Conservation (phyloP, 2,797 vertebrate species). For the Coranthus polyacanthus region DNA sequence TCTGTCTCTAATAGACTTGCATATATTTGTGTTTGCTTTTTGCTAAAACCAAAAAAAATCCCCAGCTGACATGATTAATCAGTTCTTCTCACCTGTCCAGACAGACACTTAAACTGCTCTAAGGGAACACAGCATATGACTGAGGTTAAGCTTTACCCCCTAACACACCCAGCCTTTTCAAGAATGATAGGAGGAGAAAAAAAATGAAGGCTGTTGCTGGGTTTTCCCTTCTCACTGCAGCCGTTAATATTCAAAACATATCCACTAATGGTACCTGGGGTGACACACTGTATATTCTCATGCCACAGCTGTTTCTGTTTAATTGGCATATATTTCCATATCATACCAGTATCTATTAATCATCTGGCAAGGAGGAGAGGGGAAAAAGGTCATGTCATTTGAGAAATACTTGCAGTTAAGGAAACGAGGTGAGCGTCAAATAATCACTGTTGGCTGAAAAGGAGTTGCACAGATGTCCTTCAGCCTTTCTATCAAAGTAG, state of each 20-base stretch:
- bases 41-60: too few relatives aligned
- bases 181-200: background rate
- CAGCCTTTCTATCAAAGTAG: background rate
- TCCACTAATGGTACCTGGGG: conserved; percentile 2
- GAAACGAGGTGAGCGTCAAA: conserved; percentile 2
- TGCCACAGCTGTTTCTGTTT: conserved; percentile 18
- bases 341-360: conserved; percentile 8
- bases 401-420: conserved; percentile 11
- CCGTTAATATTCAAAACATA: background rate
- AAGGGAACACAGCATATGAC: too few relatives aligned
- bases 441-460: background rate
- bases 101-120: too few relatives aligned
- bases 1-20: too few relatives aligned
- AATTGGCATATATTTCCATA: conserved; percentile 24
- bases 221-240: conserved; percentile 10
- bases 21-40: too few relatives aligned
- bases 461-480: conserved; percentile 12
- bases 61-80: too few relatives aligned
- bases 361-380: conserved; percentile 1
- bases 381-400: conserved; percentile 18
- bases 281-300: conserved; percentile 8
- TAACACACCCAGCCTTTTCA: background rate
- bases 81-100: too few relatives aligned
- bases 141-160: background rate
- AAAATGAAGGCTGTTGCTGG: background rate